Conservation (phyloP, 1,140 invertebrate genomes). For the Drepana arcuata region DNA sequence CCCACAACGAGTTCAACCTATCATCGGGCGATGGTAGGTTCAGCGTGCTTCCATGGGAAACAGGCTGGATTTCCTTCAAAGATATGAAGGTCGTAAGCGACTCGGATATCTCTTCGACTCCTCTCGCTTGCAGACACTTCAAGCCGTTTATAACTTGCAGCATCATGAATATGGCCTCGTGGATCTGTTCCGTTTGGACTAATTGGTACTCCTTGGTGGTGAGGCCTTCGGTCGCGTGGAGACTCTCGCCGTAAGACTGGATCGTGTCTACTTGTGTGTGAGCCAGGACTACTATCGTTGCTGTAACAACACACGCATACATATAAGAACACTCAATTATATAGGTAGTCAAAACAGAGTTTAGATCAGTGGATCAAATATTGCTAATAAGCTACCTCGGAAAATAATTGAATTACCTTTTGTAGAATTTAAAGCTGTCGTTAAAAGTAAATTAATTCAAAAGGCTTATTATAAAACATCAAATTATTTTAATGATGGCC, state of each 20-base stretch:
- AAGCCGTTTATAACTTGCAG: constrained; percentile 85
- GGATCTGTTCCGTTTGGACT: constrained; percentile 50
- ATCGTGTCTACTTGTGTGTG: constrained; percentile 80
- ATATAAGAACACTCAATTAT: too few species aligned
- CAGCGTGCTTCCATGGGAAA: constrained; percentile 55
- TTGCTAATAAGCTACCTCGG: too few species aligned
- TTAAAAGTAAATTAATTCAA: too few species aligned
- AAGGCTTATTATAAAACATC: too few species aligned
- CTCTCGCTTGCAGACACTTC: constrained; percentile 87
- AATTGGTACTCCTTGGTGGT: constrained; percentile 65
- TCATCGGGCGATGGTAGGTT: constrained; percentile 54
- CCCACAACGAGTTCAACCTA: constrained; percentile 53
- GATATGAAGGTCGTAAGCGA: constrained; percentile 78
- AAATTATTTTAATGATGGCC: too few species aligned
- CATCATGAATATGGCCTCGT: constrained; percentile 78
- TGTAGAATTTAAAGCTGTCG: too few species aligned
- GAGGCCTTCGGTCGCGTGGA: constrained; percentile 67
- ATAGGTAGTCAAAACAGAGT: too few species aligned
- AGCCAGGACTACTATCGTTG: constrained; percentile 81
- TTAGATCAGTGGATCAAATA: too few species aligned
- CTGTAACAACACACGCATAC: too few species aligned
- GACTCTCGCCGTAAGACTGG: constrained; percentile 74
- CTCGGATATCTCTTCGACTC: constrained; percentile 82
- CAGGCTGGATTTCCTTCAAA: constrained; percentile 63
- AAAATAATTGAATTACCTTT: too few species aligned